Base-by-base conservation (phyloP, 2,113 vertebrate species). In the Rhea pennata region DNA sequence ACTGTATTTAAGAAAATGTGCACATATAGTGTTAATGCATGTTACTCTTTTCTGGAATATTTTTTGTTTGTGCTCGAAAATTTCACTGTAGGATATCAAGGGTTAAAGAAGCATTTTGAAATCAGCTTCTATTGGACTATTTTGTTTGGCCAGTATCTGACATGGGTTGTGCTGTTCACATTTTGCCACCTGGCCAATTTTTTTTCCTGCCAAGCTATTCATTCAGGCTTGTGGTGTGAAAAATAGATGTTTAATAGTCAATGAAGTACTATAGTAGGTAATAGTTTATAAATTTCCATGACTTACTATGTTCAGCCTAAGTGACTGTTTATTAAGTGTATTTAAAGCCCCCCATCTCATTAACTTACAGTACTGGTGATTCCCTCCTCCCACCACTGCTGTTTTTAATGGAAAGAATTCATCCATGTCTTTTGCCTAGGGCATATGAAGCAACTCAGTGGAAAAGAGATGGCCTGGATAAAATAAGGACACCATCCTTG, bases 271-370 rank as follows among this genome's bases (percentile, higher is more conserved):
- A 75, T 93, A 96, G 96, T 93, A 75, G 95, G 94, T 92, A 97
- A 97, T 97, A 98, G 97, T 98, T 97, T 98, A 97, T 98, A 98
- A 97, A 98, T 98, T 98, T 97, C 94, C 96, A 97, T 97, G 96
- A 98, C 96, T 98, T 98, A 97, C 94, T 98, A 98, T 95, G 88
- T 12, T 88, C 74, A 88, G 88, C 89, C 78, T 97, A 97, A 95
- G 96, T 96, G 95, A 94, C 96, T 97, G 84, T 98, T 98, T 97
- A 97, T 98, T 97, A 97, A 96, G 94, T 83, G 40, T 84, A 95
- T 97, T 97, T 98, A 98, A 97, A 97, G 83, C 91, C 89, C 95
- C 91, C 82, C 96, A 95, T 93, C 90, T 95, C 76, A 96, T 98
- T 98, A 98, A 96, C 93, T 97, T 97, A 83, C 65, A 82, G 94